A percentile compares a stretch with the other conserved stretches of the same genome.
These are phyloP conservation scores for Lindbergichthys nudifrons DNA, from an alignment of 2,797 vertebrate genomes.

Conservation along the genomic window DNA sequence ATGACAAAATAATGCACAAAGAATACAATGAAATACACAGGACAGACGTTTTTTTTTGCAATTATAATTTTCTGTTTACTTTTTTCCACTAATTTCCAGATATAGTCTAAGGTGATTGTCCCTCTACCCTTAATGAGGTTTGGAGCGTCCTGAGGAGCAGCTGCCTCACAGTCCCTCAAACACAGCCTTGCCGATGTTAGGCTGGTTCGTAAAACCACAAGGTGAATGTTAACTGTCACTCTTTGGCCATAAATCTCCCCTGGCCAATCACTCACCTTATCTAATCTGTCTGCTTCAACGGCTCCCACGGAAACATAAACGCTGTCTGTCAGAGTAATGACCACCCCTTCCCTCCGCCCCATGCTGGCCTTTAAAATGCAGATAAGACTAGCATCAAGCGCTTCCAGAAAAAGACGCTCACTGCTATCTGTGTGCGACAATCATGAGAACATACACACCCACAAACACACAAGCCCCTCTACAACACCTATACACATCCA, in stretches of 20 bases:
- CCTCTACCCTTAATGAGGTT: constrained; percentile 49
- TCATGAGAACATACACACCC: constrained; percentile 27
- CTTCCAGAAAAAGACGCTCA: constrained; percentile 51
- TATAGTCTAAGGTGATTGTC: constrained; percentile 60
- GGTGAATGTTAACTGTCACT: constrained; percentile 81
- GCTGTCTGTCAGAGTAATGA: constrained; percentile 82
- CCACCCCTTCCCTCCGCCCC: constrained; percentile 50
- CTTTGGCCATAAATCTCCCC: constrained; percentile 73
- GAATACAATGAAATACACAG: constrained; percentile 32
- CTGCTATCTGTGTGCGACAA: constrained; percentile 33
- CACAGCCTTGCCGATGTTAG: constrained; percentile 55
- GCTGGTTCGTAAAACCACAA: constrained; percentile 73
- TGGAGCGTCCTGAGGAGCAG: constrained; percentile 42
- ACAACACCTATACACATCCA: constrained; percentile 54
- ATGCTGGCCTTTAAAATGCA: constrained; percentile 77
- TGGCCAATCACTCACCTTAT: constrained; percentile 79
- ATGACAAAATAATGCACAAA: constrained; percentile 16
- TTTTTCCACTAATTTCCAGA: constrained; percentile 29
- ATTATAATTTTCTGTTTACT: constrained; percentile 27
- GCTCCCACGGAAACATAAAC: constrained; percentile 82
- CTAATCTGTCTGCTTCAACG: constrained; percentile 81
- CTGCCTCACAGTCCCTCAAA: constrained; percentile 33
- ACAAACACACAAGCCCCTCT: constrained; percentile 34
- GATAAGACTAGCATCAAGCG: constrained; percentile 74
- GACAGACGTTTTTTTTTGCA: constrained; percentile 45